These are phyloP conservation scores for Tokudaia tokunoshimensis DNA, from an alignment of 2,797 vertebrate species.

Conservation along the genomic window DNA sequence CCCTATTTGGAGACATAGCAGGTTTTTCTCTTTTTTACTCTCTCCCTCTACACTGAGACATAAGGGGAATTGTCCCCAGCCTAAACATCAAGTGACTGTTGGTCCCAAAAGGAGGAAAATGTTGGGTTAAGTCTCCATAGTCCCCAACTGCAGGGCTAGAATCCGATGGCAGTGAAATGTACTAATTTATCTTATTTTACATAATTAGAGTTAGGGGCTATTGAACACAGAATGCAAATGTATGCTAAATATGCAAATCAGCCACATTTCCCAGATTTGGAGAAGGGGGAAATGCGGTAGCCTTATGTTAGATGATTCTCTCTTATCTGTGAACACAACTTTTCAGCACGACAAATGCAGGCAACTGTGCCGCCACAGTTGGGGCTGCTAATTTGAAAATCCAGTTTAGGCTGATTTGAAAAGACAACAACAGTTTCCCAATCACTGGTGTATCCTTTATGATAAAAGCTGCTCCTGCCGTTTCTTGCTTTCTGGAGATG, in stretches of 20 bases:
- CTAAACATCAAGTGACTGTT: constrained; percentile 61
- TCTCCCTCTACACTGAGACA: background rate
- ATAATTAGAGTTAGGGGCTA: constrained; percentile 86
- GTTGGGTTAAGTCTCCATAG: constrained; percentile 73
- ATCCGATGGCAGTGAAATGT: constrained; percentile 81
- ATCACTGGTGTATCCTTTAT: constrained; percentile 68
- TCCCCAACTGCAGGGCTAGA: constrained; percentile 75
- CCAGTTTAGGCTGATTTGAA: constrained; percentile 80
- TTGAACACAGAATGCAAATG: constrained; percentile 86
- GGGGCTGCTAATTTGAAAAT: constrained; percentile 84
- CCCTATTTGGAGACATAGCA: background rate
- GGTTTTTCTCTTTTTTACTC: background rate
- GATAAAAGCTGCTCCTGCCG: constrained; percentile 41
- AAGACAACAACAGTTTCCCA: constrained; percentile 80
- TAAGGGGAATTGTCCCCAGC: constrained; percentile 39
- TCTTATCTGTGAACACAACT: constrained; percentile 82
- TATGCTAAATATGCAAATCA: constrained; percentile 85
- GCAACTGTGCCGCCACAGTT: constrained; percentile 76
- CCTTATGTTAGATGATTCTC: constrained; percentile 83
- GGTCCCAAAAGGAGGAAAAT: constrained; percentile 69
- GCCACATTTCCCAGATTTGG: constrained; percentile 81
- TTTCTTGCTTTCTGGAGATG: constrained; percentile 71
- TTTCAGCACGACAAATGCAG: constrained; percentile 70
- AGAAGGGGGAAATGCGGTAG: constrained; percentile 81
- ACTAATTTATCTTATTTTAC: constrained; percentile 86